Percentiles rank a stretch among this genome's conserved stretches.
Evolutionary conservation across 92 coral and sea anemone genomes (phyloP).

Genomic region (Zoanthus solanderi): DNA sequence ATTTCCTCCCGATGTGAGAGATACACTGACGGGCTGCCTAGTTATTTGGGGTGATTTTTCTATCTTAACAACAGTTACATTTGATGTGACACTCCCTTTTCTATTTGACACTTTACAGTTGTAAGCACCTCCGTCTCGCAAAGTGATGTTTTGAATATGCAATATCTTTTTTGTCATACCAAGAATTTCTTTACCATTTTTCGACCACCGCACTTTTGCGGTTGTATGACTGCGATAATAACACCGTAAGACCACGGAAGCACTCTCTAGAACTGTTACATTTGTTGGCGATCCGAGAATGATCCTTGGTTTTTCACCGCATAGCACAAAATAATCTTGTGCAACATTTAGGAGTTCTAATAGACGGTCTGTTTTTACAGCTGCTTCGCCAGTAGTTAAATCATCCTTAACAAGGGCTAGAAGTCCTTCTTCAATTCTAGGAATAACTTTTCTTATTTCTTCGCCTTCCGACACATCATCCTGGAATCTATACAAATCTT

Average conservation of each 20-base stretch:
- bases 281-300: constrained; percentile 34
- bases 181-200: constrained; percentile 41
- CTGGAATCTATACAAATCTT: constrained; percentile 53
- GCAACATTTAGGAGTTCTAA: constrained; percentile 26
- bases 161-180: constrained; percentile 22
- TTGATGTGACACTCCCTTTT: constrained; percentile 49
- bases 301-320: constrained; percentile 54
- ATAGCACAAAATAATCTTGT: constrained; percentile 53
- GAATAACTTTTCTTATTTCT: background rate
- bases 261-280: constrained; percentile 24
- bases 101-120: constrained; percentile 56
- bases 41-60: constrained; percentile 57
- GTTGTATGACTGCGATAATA: constrained; percentile 34
- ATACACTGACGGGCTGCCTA: constrained; percentile 36
- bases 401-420: constrained; percentile 6
- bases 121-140: constrained; percentile 57
- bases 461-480: constrained; percentile 29
- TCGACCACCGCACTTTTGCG: constrained; percentile 50
- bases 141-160: constrained; percentile 37
- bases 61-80: constrained; percentile 55
- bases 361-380: background rate
- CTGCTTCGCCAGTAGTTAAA: constrained; percentile 9
- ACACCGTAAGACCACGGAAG: constrained; percentile 21
- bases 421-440: background rate
- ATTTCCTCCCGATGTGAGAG: constrained; percentile 20